A percentile compares a stretch with the other conserved stretches of the same genome.
These are phyloP conservation scores for Orthonevra nobilis DNA, from an alignment of 2,888 invertebrate species.

Conservation along the genomic window DNA sequence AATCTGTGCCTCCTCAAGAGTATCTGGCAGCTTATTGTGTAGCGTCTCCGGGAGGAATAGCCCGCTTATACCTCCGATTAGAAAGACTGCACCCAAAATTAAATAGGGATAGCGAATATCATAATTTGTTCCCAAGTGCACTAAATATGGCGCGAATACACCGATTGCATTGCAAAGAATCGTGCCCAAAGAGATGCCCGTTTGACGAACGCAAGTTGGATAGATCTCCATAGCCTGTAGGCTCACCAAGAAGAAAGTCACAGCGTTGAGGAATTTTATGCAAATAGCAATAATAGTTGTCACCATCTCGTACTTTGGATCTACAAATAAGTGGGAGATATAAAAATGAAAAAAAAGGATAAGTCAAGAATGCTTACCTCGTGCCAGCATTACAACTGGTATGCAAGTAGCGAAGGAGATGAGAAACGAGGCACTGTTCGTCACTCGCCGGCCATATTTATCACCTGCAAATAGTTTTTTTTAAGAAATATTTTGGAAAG, in stretches of 20 bases:
- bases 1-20: conserved; percentile 82
- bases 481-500: too few species aligned
- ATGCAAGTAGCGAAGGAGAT: conserved; percentile 79
- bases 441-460: conserved; percentile 81
- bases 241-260: conserved; percentile 83
- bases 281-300: conserved; percentile 80
- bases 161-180: conserved; percentile 82
- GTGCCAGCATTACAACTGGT: conserved; percentile 79
- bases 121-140: conserved; percentile 81
- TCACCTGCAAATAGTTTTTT: conserved; percentile 81
- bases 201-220: conserved; percentile 85
- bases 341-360: neutral
- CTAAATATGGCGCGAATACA: conserved; percentile 83
- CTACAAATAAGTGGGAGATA: too few species aligned
- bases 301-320: conserved; percentile 74
- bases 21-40: conserved; percentile 84
- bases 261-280: conserved; percentile 82
- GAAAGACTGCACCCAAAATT: conserved; percentile 79
- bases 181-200: conserved; percentile 83
- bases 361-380: conserved; percentile 74
- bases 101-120: conserved; percentile 80
- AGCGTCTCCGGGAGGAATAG: conserved; percentile 84
- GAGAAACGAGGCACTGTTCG: conserved; percentile 80
- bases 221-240: conserved; percentile 85
- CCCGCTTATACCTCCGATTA: conserved; percentile 81